Percentiles rank a stretch among this genome's conserved stretches.
Evolutionary conservation across 2,888 invertebrate species (phyloP).

Genomic region (Ochlodes sylvanus): DNA sequence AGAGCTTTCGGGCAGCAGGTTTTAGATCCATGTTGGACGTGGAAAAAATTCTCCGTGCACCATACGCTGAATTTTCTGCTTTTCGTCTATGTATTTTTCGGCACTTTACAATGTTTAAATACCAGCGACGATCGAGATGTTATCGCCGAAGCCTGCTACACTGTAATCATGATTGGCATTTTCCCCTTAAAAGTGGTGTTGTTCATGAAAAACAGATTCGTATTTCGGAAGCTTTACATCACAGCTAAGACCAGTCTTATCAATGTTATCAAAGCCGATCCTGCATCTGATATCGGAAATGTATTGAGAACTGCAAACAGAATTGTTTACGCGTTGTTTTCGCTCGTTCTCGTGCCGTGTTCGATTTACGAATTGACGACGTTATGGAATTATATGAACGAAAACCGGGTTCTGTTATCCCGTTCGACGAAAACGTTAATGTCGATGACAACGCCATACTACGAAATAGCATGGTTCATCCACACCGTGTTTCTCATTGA

Average conservation of each 20-base stretch:
- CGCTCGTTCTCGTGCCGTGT: slow-evolving; percentile 51
- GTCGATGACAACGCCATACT: slow-evolving; percentile 65
- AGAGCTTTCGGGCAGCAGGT: slow-evolving; percentile 63
- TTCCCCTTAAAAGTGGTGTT: slow-evolving; percentile 55
- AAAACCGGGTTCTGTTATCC: slow-evolving; percentile 58
- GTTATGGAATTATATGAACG: slow-evolving; percentile 58
- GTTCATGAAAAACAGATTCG: slow-evolving; percentile 50
- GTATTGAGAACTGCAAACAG: slow-evolving; percentile 49
- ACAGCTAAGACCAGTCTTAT: slow-evolving; percentile 57
- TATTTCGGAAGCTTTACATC: slow-evolving; percentile 56
- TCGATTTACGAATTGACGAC: slow-evolving; percentile 52
- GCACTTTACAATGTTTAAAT: slow-evolving; percentile 57
- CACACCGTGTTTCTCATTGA: slow-evolving; percentile 59
- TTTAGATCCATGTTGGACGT: slow-evolving; percentile 64
- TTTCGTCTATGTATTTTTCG: slow-evolving; percentile 58
- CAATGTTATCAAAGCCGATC: slow-evolving; percentile 50
- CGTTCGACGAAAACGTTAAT: slow-evolving; percentile 61
- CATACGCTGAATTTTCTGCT: slow-evolving; percentile 52
- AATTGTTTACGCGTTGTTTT: slow-evolving; percentile 49
- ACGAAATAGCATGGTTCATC: slow-evolving; percentile 60
- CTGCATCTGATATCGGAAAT: slow-evolving; percentile 42
- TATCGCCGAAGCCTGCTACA: slow-evolving; percentile 62
- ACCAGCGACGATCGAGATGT: slow-evolving; percentile 50
- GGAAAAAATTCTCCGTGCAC: slow-evolving; percentile 51
- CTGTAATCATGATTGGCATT: slow-evolving; percentile 53